Percentiles rank a stretch among this genome's conserved stretches.
Conservation (phyloP, 1,140 invertebrate species). For the Tetranychus cinnabarinus region DNA sequence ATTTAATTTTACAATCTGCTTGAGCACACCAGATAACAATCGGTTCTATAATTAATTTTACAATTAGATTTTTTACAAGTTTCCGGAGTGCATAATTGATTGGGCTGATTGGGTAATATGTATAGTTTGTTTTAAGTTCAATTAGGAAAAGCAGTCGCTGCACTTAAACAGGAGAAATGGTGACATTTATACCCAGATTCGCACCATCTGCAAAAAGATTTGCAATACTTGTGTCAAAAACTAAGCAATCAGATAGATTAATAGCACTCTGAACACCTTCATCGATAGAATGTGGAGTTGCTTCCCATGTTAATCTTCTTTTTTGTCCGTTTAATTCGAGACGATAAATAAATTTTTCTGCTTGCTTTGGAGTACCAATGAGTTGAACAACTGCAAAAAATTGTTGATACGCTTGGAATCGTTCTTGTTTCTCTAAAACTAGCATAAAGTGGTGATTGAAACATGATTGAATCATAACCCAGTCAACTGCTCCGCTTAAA, state of each 20-base stretch:
- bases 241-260: conserved; percentile 89
- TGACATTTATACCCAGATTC: conserved; percentile 97
- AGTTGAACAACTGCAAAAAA: conserved; percentile 99
- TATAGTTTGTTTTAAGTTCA: too few relatives aligned
- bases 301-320: conserved; percentile 88
- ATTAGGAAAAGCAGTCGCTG: too few relatives aligned
- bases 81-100: too few relatives aligned
- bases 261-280: conserved; percentile 97
- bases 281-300: conserved; percentile 90
- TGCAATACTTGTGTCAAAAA: conserved; percentile 94
- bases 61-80: too few relatives aligned
- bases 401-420: conserved; percentile 88
- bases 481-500: conserved; percentile 94
- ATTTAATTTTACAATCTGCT: too few relatives aligned
- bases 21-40: too few relatives aligned
- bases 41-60: too few relatives aligned
- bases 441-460: conserved; percentile 98
- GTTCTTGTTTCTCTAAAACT: conserved; percentile 96
- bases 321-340: conserved; percentile 86
- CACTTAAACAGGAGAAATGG: conserved; percentile 40
- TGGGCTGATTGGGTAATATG: too few relatives aligned
- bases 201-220: conserved; percentile 97
- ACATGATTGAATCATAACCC: conserved; percentile 99
- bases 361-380: conserved; percentile 94
- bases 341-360: conserved; percentile 91